Base-by-base conservation (phyloP, 1,140 invertebrate species). In the Rhopalosiphum padi region DNA sequence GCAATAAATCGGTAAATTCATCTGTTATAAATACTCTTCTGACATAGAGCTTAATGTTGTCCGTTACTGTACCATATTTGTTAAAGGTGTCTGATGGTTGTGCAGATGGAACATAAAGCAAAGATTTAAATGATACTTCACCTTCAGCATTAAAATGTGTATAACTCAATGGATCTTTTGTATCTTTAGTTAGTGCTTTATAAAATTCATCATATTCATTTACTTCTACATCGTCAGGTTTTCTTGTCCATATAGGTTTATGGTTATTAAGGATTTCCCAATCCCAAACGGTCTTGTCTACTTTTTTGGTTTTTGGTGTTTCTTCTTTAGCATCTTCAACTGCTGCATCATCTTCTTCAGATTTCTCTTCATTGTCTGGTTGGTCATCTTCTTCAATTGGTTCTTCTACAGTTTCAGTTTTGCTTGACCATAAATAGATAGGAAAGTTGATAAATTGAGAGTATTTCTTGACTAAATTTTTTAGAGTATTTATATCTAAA, bases 391-490 rank as follows among this genome's bases (percentile, higher is more conserved):
- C 96, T 18, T 96, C 96, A 8, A 95, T 95, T 6, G 95, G 94
- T 91, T 94, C 94, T 91, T 94, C 94, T 89, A 98, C 98, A 94
- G 98, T 97, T 94, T 99, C 96, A 43, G 97, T 98, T 95, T 98
- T 99, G 95, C 98, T 99, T 77, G 97, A 96, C 99, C 99, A 99
- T 94, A 99, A 95, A 95, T 98, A 98, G 95, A 99, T 99, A 37
- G 98, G 98, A 96, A 99, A 99, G 95, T 99, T 99, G 94, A 99
- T 99, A 95, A 99, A 99, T 96, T 99, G 99, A 2, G 98, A 99
- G 95, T 99, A 99, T 95, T 99, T 99, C 95, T 98, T 98, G 48
- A 99, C 97, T 11, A 99, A 96, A 94, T 97, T 97, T 94, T 97
- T 97, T 35, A 99, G 96, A 7, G 98, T 99, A 94, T 98, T 97